Base-by-base conservation (phyloP, 2,888 invertebrate species). In the Erynnis tages region DNA sequence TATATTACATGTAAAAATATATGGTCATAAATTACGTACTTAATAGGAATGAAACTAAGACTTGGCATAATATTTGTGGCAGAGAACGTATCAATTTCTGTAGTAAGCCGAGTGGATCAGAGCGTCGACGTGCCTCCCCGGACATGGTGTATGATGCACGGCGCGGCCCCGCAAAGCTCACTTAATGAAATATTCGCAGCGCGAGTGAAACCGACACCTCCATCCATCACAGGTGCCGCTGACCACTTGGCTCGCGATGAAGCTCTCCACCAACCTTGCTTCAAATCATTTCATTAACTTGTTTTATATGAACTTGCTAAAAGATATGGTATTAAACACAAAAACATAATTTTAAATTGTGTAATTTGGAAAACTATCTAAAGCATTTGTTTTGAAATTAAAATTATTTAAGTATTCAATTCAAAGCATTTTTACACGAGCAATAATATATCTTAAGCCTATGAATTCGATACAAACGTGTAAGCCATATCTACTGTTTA, bases 181-280 rank as follows among this genome's bases (percentile, higher is more conserved):
- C 74, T 77, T 84, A 86, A 84, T 87, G 84, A 88, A 87, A 87
- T 86, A 87, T 87, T 79, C 78, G 76, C 66, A 67, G 75, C 73
- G 71, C 74, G 73, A 78, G 74, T 79, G 80, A 76, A 82, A 76
- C 73, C 69, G 81, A 80, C 84, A 73, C 71, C 67, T 67, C 64
- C 70, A 84, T 88, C 84, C 79, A 85, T 87, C 81, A 84, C 78
- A 80, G 77, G 75, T 79, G 65, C 65, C 62, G 66, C 65, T 69
- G 66, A 69, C 73, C 71, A 68, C 62, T 65, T 65, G 60, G 64
- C 65, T 60, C 40, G 50, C 37, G 53, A 53, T 45, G 21, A 34
- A 49, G 25, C 25, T 21, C 11, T 19, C 34, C 5, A n/a, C 21
- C 23, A 14, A 30, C 5, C 19, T 41, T 6, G 23, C 16, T 41